Base-by-base conservation (phyloP, 2,797 vertebrate genomes). In the Brachyalestes nurse region DNA sequence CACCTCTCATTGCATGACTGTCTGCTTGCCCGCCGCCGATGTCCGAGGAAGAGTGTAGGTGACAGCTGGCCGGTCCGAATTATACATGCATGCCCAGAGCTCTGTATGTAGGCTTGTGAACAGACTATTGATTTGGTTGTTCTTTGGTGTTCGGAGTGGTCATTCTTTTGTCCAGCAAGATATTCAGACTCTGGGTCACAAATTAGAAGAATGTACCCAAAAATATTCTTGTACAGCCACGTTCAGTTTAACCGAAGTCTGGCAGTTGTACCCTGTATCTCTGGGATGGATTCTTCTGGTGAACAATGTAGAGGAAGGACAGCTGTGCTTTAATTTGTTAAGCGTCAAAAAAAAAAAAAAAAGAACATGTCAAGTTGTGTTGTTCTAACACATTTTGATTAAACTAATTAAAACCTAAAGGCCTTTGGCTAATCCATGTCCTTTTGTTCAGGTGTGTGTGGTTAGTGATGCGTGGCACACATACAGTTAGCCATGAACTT, bases 1-100 rank as follows among this genome's bases (percentile, higher is more conserved):
- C 77, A 89, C 91, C 89, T 84, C 76, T 77, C 64, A 57, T 87
- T 92, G 86, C 83, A 79, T 89, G 90, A 89, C 8, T 75, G 79
- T 87, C 58, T 87, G 83, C 78, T 81, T 85, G 84, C 81, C 79
- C 71, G 69, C 73, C 51, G 38, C 73, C 70, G 60, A 75, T 65
- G 61, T 51, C 75, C 51, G 28, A 82, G 58, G 66, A 81, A 45
- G 67, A 45, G 62, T 83, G 62, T 19, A 73, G 45, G 69, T 55
- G 23, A 75, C 42, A 19, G 58, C 42, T 73, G 53, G 55, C 62
- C 76, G 53, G 80, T 78, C 66, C 28, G 47, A 60, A 75, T 79
- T 75, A 75, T 76, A 80, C 25, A 70, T 82, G 75, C 47, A 4
- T 83, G 81, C 84, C 62, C 75, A 61, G 71, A 53, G 71, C 70